phyloP scores from a whole-genome alignment of 2,888 invertebrate genomes.

The Lacanobia wlatinum region DNA sequence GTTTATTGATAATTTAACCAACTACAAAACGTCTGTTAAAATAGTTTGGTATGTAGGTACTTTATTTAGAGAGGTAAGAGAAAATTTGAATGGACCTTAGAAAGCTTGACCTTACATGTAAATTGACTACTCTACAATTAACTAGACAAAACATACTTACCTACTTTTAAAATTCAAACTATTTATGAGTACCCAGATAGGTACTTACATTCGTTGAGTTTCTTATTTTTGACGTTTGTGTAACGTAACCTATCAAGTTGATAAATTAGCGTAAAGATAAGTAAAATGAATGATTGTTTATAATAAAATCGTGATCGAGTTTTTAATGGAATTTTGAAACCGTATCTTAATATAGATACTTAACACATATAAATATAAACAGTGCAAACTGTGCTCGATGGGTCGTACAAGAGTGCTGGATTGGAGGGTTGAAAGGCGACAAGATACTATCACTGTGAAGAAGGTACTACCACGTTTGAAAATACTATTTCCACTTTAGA shows the following conservation, averaged over 20 bases:
- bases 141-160: not conserved
- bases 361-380: no score
- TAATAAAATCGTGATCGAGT: slow-evolving; percentile 6
- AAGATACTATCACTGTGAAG: no score
- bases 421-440: no score
- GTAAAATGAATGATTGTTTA: slow-evolving; percentile 4
- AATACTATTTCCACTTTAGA: no score
- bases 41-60: no score
- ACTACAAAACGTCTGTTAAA: no score
- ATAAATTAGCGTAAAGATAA: slow-evolving; percentile 45
- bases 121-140: not conserved
- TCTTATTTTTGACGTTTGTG: slow-evolving; percentile 9
- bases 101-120: not conserved
- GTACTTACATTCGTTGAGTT: not conserved
- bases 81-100: not conserved
- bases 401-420: no score
- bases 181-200: no score
- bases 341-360: no score
- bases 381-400: no score
- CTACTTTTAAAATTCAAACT: not conserved
- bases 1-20: no score
- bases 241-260: not conserved
- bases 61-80: not conserved
- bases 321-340: slow-evolving; percentile 11
- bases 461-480: no score